These are phyloP conservation scores for Crioceris asparagi DNA, from an alignment of 2,888 invertebrate species.

Conservation along the genomic window DNA sequence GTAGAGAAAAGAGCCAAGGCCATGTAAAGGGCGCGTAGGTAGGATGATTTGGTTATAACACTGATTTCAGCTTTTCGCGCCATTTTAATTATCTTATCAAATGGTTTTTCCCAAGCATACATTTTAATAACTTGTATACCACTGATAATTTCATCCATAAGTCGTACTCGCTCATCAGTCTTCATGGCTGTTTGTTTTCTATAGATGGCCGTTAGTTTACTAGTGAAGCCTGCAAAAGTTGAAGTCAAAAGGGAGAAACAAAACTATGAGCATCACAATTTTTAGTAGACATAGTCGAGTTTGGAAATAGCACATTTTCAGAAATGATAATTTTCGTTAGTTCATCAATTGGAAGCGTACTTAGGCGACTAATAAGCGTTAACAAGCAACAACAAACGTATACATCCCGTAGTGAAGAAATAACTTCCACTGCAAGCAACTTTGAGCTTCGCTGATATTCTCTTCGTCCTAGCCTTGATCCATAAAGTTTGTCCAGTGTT, in stretches of 20 bases:
- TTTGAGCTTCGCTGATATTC: too few species aligned
- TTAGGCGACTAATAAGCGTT: too few species aligned
- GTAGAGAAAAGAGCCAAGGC: constrained; percentile 65
- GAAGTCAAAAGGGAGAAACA: neutral
- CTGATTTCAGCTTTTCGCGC: constrained; percentile 60
- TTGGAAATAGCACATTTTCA: too few species aligned
- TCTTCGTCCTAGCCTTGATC: too few species aligned
- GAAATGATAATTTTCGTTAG: too few species aligned
- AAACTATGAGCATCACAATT: neutral
- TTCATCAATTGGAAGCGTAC: too few species aligned
- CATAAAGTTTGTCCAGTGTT: too few species aligned
- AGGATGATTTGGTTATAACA: constrained; percentile 49
- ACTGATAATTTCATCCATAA: constrained; percentile 81
- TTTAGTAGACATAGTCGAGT: too few species aligned
- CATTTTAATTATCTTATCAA: constrained; percentile 59
- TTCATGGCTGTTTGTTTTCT: constrained; percentile 63
- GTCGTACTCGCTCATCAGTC: constrained; percentile 71
- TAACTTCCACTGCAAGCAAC: too few species aligned
- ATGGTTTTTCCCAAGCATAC: constrained; percentile 51
- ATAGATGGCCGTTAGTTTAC: constrained; percentile 61
- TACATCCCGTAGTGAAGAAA: too few species aligned
- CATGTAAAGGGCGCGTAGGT: constrained; percentile 51
- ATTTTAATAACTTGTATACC: constrained; percentile 69
- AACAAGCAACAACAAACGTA: too few species aligned
- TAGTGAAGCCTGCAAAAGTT: constrained; percentile 34